Conservation (phyloP, 1,140 invertebrate genomes). For the Reticulitermes speratus region DNA sequence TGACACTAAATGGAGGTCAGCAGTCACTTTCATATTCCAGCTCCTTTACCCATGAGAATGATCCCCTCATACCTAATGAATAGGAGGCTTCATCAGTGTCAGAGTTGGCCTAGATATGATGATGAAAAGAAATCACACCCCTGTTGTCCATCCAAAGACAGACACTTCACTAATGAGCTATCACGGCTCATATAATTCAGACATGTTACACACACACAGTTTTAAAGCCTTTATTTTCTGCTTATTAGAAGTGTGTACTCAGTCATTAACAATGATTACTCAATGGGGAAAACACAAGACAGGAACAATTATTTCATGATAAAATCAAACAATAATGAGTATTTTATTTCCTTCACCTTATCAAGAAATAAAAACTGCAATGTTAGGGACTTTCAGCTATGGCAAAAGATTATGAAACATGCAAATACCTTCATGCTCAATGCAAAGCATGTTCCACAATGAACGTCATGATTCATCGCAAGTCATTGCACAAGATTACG, state of each 20-base stretch:
- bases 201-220: background rate
- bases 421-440: slow-evolving; percentile 25
- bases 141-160: too few species aligned
- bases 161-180: too few species aligned
- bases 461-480: slow-evolving; percentile 19
- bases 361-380: background rate
- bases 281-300: background rate
- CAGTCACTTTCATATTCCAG: too few species aligned
- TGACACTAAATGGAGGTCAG: too few species aligned
- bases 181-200: too few species aligned
- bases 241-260: background rate
- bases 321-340: background rate
- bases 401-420: slow-evolving; percentile 28
- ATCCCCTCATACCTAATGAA: too few species aligned
- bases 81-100: too few species aligned
- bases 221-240: background rate
- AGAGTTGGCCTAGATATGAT: too few species aligned
- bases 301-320: background rate
- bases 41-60: too few species aligned
- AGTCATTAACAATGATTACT: background rate
- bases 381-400: slow-evolving; percentile 5
- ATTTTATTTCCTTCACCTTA: background rate
- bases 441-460: slow-evolving; percentile 23
- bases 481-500: slow-evolving; percentile 22
- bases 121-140: too few species aligned